phyloP scores from a whole-genome alignment of 2,888 invertebrate species.

The Podabrus alpinus region DNA sequence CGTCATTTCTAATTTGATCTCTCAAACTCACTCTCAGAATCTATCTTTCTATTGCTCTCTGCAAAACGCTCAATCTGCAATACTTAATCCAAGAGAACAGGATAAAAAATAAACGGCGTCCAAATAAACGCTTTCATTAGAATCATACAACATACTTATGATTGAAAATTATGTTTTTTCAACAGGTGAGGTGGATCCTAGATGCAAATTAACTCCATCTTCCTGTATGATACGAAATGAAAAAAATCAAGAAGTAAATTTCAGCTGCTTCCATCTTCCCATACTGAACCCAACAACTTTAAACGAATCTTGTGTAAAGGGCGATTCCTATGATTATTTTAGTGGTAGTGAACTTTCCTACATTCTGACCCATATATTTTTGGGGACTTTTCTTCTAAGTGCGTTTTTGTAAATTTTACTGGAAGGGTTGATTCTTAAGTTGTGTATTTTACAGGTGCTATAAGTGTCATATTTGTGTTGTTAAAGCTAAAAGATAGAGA shows the following conservation, averaged over 20 bases:
- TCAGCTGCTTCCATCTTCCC: constrained; percentile 48
- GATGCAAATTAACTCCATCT: background rate
- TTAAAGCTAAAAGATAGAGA: constrained; percentile 35
- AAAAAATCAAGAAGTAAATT: background rate
- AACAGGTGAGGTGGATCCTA: background rate
- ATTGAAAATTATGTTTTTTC: background rate
- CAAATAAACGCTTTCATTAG: background rate
- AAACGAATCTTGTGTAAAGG: constrained; percentile 53
- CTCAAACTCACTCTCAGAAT: too few species aligned
- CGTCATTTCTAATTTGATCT: too few species aligned
- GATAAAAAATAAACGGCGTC: too few species aligned
- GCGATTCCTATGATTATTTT: constrained; percentile 60
- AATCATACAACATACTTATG: background rate
- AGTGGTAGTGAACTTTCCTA: constrained; percentile 57
- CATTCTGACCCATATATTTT: constrained; percentile 53
- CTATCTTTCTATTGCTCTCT: too few species aligned
- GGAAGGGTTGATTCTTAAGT: background rate
- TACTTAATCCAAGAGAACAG: too few species aligned
- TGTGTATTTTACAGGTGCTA: constrained; percentile 34
- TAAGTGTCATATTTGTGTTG: constrained; percentile 37
- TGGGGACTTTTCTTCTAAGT: constrained; percentile 53
- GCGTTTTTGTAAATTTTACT: constrained; percentile 6
- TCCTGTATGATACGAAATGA: background rate
- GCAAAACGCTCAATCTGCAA: too few species aligned
- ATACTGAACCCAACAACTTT: constrained; percentile 43